Conservation (phyloP, 2,797 vertebrate genomes). For the Alcedo atthis region DNA sequence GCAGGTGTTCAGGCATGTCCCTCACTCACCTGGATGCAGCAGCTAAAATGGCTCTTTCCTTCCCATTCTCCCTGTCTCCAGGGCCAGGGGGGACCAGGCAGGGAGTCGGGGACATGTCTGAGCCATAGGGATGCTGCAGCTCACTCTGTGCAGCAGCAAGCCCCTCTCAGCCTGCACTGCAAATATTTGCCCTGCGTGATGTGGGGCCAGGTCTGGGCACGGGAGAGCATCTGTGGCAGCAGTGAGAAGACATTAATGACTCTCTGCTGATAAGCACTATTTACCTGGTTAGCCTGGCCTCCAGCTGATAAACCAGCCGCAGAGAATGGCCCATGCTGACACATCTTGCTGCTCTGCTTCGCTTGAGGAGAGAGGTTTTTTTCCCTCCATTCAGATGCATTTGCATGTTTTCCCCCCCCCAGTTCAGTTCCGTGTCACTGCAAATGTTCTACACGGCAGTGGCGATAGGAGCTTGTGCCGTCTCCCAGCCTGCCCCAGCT, state of each 20-base stretch:
- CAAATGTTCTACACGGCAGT: fast-evolving
- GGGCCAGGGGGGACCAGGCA: fast-evolving
- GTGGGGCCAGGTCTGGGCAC: fast-evolving
- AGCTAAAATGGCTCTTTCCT: background rate
- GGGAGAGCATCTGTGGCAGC: background rate
- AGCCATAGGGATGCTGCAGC: background rate
- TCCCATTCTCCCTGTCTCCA: background rate
- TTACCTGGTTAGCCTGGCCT: constrained; percentile 4
- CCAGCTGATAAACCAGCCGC: background rate
- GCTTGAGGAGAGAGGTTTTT: background rate
- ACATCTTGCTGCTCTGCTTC: background rate
- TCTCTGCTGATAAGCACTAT: background rate
- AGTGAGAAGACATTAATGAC: background rate
- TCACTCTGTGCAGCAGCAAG: background rate
- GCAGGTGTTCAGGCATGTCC: fast-evolving
- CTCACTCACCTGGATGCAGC: fast-evolving
- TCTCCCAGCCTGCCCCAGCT: background rate
- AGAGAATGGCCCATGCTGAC: background rate
- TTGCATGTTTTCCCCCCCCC: background rate
- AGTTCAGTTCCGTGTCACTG: background rate
- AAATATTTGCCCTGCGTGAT: background rate
- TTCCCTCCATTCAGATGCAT: background rate
- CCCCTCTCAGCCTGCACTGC: background rate
- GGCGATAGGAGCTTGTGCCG: background rate
- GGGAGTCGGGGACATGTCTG: fast-evolving